Percentiles rank a stretch among this genome's conserved stretches.
Conservation (phyloP, 2,888 invertebrate genomes). For the Eristalis arbustorum region DNA sequence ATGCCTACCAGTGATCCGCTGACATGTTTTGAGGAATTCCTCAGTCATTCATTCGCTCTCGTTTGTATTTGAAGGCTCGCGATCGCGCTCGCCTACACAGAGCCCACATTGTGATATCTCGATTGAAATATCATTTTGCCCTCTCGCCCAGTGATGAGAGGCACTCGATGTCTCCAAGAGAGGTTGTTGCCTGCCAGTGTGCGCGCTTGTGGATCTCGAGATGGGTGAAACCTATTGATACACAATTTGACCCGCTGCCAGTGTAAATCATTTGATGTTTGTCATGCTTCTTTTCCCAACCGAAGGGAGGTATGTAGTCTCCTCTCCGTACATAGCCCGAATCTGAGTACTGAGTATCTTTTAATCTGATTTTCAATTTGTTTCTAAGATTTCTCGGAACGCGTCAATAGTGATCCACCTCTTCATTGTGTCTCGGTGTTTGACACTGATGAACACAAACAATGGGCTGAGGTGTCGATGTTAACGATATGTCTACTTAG, state of each 20-base stretch:
- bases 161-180: slow-evolving; percentile 64
- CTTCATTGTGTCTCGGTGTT: slow-evolving; percentile 52
- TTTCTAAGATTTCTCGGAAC: slow-evolving; percentile 64
- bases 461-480: slow-evolving; percentile 56
- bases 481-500: slow-evolving; percentile 62
- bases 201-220: slow-evolving; percentile 6
- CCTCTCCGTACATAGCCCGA: slow-evolving; percentile 15
- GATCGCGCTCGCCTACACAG: slow-evolving; percentile 42
- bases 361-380: slow-evolving; percentile 64
- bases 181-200: slow-evolving; percentile 42
- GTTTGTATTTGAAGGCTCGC: slow-evolving; percentile 17
- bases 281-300: slow-evolving; percentile 40
- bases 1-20: slow-evolving; percentile 36
- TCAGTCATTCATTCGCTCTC: slow-evolving; percentile 30
- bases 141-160: slow-evolving; percentile 45
- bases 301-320: not conserved
- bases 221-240: slow-evolving; percentile 57
- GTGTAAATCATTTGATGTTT: slow-evolving; percentile 58
- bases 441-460: slow-evolving; percentile 62
- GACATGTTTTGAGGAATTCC: slow-evolving; percentile 60
- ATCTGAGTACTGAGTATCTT: slow-evolving; percentile 33
- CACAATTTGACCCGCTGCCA: slow-evolving; percentile 57
- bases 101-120: not conserved
- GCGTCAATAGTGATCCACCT: slow-evolving; percentile 59
- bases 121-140: slow-evolving; percentile 64